Conservation (phyloP, 2,888 invertebrate species). For the Euspilapteryx auroguttella region DNA sequence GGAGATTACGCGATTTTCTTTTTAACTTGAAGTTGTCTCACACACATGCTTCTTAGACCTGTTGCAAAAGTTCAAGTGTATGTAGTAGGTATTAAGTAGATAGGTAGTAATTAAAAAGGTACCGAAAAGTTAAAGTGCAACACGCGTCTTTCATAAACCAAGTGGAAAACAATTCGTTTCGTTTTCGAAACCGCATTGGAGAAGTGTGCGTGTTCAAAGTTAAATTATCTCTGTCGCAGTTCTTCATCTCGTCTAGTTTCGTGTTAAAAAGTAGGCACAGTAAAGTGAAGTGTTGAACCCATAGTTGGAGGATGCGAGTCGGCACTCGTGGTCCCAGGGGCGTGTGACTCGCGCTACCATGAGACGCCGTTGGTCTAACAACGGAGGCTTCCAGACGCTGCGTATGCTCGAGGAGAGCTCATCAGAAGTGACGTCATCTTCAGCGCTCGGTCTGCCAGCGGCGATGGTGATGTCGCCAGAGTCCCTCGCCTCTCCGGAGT, state of each 20-base stretch:
- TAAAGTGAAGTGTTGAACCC: conserved; percentile 55
- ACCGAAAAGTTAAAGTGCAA: too few species aligned
- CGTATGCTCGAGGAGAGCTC: conserved; percentile 73
- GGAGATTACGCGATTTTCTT: conserved; percentile 14
- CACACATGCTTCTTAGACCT: too few species aligned
- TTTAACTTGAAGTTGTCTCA: too few species aligned
- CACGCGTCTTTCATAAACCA: conserved; percentile 26
- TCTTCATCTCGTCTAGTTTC: too few species aligned
- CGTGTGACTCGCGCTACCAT: conserved; percentile 58
- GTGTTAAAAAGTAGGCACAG: too few species aligned
- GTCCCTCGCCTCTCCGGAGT: conserved; percentile 74
- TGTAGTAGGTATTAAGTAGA: too few species aligned
- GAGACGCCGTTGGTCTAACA: conserved; percentile 79
- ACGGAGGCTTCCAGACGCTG: conserved; percentile 68
- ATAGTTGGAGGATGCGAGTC: conserved; percentile 47
- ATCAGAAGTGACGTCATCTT: conserved; percentile 77
- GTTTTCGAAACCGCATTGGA: conserved; percentile 29
- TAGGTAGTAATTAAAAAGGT: too few species aligned
- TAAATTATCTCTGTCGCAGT: too few species aligned
- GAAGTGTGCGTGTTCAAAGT: conserved; percentile 39
- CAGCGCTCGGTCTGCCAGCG: conserved; percentile 69
- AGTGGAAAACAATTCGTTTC: conserved; percentile 35
- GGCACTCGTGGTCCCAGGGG: conserved; percentile 31
- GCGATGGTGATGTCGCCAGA: conserved; percentile 78
- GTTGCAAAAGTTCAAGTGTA: too few species aligned